Base-by-base conservation (phyloP, 2,888 invertebrate species). In the Sinopyrophorus schimmeli region DNA sequence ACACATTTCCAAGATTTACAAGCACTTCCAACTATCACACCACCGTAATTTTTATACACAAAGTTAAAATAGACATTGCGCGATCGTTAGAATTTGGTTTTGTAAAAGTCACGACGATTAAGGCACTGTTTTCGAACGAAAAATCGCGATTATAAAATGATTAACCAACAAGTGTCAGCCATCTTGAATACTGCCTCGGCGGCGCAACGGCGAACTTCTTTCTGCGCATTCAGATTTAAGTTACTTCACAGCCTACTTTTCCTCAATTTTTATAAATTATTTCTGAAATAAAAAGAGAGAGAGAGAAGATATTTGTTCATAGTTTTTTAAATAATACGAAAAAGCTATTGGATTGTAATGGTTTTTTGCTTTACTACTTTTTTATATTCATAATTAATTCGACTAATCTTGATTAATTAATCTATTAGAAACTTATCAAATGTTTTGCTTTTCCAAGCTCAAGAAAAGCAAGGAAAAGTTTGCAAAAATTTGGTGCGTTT, bases 91-190 rank as follows among this genome's bases (percentile, higher is more conserved):
- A 55, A 56, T 31, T 49, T 43, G 46, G 47, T 52, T 51, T 55
- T 53, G 50, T 49, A 52, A 55, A 61, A 60, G 54, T 61, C 58
- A 54, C 61, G 54, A 48, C 55, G 57, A 49, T 50, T 64, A 68
- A 65, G 64, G 66, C 65, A 65, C 65, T 64, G 53, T 58, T 55
- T 63, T 65, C 62, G 59, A 38, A 60, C 57, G 58, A 58, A 63
- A 62, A 38, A 54, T 42, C 52, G 63, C 60, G 59, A 58, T 64
- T 61, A 67, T 53, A 61, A 60, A 61, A 61, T 58, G 57, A 55
- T 56, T 58, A 61, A 71, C 71, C 71, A 72, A 72, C 72, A 72
- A 72, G 72, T 72, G 72, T 70, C 70, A 70, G 72, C 72, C 72
- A 72, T 72, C 61, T 72, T 72, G 70, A 55, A 57, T 56, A 55